These are phyloP conservation scores for Sussaba pulchella DNA, from an alignment of 2,888 invertebrate genomes.

Conservation along the genomic window DNA sequence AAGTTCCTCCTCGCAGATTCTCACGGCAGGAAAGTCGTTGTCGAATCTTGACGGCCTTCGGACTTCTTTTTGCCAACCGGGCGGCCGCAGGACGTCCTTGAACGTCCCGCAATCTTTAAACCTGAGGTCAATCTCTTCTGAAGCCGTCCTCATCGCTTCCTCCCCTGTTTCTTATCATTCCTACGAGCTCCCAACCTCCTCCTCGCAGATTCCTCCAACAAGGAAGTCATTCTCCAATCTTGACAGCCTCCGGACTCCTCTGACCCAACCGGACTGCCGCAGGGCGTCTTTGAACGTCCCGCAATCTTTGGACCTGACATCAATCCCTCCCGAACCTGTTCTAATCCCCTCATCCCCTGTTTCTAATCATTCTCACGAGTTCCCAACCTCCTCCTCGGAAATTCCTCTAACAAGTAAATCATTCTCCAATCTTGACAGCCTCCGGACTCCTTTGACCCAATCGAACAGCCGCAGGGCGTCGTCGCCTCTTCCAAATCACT, in stretches of 20 bases:
- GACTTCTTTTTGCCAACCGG: background rate
- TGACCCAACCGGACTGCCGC: conserved; percentile 2
- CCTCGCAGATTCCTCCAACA: background rate
- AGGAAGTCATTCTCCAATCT: background rate
- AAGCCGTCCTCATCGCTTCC: background rate
- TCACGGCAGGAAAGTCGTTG: too few relatives aligned
- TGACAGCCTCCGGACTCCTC: background rate
- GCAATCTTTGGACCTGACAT: background rate
- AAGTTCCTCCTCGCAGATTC: too few relatives aligned
- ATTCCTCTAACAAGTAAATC: background rate
- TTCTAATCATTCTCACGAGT: background rate
- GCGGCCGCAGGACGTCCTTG: background rate
- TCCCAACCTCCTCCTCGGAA: background rate
- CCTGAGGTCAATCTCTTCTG: background rate
- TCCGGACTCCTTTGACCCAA: background rate
- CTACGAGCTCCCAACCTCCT: background rate
- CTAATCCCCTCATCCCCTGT: background rate
- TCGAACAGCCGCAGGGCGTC: background rate
- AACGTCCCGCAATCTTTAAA: background rate
- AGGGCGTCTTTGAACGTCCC: background rate
- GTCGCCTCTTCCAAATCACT: background rate
- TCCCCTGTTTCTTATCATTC: background rate
- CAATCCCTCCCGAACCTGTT: background rate
- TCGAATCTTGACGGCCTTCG: too few relatives aligned
- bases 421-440: background rate